Evolutionary conservation across 2,113 vertebrate genomes (phyloP).

Genomic region (Varanus komodoensis): DNA sequence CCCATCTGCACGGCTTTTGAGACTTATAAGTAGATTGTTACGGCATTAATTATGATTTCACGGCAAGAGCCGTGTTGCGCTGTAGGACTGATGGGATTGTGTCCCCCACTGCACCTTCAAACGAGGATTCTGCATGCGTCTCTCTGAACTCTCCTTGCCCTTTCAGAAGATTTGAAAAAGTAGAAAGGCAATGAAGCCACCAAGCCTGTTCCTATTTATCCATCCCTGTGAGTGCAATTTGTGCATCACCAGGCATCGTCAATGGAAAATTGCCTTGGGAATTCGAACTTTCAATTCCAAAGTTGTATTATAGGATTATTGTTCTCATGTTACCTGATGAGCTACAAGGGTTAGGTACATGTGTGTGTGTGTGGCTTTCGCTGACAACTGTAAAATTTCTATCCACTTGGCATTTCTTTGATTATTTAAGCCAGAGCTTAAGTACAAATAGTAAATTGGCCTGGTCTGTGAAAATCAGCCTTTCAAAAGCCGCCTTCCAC

Average conservation of each 20-base stretch:
- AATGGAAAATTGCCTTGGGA: slow-evolving; percentile 65
- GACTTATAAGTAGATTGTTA: slow-evolving; percentile 79
- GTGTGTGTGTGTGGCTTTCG: slow-evolving; percentile 23
- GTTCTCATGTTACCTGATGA: slow-evolving; percentile 8
- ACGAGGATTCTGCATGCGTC: slow-evolving; percentile 65
- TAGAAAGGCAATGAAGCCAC: slow-evolving; percentile 69
- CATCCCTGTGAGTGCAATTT: slow-evolving; percentile 67
- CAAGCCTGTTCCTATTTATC: slow-evolving; percentile 65
- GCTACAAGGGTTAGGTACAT: not conserved
- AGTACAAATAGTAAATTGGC: slow-evolving; percentile 50
- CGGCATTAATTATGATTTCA: slow-evolving; percentile 83
- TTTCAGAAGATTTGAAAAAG: slow-evolving; percentile 64
- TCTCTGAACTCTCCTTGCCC: slow-evolving; percentile 56
- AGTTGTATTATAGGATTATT: slow-evolving; percentile 62
- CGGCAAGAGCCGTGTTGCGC: slow-evolving; percentile 61
- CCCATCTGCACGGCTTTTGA: slow-evolving; percentile 51
- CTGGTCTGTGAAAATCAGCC: slow-evolving; percentile 59
- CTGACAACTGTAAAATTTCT: slow-evolving; percentile 39
- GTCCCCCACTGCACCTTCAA: slow-evolving; percentile 58
- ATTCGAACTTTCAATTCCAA: slow-evolving; percentile 60
- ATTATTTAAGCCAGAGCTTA: slow-evolving; percentile 45
- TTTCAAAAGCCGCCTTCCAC: slow-evolving; percentile 40
- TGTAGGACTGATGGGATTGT: slow-evolving; percentile 51
- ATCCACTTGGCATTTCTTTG: slow-evolving; percentile 46
- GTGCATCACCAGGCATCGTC: slow-evolving; percentile 39